A percentile compares a stretch with the other conserved stretches of the same genome.
Evolutionary conservation across 2,797 vertebrate species (phyloP).

Genomic region (Mus caroli): DNA sequence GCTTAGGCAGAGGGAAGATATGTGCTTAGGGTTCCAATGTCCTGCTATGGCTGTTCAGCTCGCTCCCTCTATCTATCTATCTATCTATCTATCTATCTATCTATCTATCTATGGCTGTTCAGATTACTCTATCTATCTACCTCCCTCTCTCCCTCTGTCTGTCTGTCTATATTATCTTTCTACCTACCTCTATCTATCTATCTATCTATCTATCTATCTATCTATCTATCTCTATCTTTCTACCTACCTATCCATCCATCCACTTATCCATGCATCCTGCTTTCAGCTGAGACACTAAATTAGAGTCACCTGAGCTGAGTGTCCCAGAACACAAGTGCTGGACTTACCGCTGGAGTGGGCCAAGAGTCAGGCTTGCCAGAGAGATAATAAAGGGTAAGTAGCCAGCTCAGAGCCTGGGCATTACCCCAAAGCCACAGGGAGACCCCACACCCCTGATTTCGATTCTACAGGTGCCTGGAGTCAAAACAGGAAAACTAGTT

Average conservation of each 20-base stretch:
- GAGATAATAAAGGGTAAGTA: background rate
- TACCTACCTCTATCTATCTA: background rate
- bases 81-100: background rate
- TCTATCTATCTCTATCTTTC: fast-evolving
- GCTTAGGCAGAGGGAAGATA: background rate
- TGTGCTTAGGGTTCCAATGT: background rate
- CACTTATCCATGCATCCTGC: background rate
- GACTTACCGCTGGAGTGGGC: background rate
- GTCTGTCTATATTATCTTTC: too few relatives aligned
- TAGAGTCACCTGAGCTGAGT: background rate
- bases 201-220: background rate
- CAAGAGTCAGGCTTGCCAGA: background rate
- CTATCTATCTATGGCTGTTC: background rate
- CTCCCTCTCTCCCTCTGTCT: background rate
- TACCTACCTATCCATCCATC: too few relatives aligned
- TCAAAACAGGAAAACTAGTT: background rate
- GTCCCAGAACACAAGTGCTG: background rate
- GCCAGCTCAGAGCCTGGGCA: background rate
- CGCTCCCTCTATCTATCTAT: background rate
- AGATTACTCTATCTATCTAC: background rate
- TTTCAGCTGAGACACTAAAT: background rate
- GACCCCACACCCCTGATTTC: background rate
- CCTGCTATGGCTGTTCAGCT: too few relatives aligned
- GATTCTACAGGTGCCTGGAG: background rate
- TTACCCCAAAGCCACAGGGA: background rate